Percentiles rank a stretch among this genome's conserved stretches.
Conservation (phyloP, 1,140 invertebrate genomes). For the Stegodyphus mimosarum region DNA sequence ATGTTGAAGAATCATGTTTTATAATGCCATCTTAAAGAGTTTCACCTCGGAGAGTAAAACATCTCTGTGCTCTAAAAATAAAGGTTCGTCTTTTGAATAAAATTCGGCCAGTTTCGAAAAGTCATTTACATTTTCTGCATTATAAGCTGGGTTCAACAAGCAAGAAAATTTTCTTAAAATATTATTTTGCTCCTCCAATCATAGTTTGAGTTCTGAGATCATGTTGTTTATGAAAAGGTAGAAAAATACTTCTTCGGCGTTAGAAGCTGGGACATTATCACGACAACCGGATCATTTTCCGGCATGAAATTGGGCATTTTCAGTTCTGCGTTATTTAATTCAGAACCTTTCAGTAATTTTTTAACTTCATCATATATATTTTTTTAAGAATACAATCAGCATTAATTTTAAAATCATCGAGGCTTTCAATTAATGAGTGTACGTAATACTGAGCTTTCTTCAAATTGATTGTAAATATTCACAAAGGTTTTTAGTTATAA, state of each 20-base stretch:
- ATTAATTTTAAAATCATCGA: neutral
- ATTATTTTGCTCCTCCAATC: neutral
- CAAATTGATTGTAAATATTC: too few relatives aligned
- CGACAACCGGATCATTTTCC: too few relatives aligned
- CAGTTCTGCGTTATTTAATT: neutral
- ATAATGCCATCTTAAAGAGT: neutral
- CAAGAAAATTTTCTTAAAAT: neutral
- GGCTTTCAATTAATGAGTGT: neutral
- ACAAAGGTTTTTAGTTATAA: neutral
- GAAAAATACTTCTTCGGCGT: neutral
- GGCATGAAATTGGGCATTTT: neutral
- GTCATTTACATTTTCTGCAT: neutral
- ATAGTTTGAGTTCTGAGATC: neutral
- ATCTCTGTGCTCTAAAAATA: too few relatives aligned
- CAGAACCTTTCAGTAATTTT: neutral
- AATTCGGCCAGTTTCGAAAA: too few relatives aligned
- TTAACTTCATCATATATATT: neutral
- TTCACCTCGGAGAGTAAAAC: too few relatives aligned
- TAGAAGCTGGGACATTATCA: neutral
- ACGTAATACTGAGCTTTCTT: too few relatives aligned
- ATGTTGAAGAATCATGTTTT: neutral
- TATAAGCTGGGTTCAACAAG: neutral
- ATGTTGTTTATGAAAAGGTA: neutral
- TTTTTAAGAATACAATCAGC: neutral
- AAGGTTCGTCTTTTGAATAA: too few relatives aligned